Conservation (phyloP, 2,113 vertebrate species). For the Leptosomus discolor region DNA sequence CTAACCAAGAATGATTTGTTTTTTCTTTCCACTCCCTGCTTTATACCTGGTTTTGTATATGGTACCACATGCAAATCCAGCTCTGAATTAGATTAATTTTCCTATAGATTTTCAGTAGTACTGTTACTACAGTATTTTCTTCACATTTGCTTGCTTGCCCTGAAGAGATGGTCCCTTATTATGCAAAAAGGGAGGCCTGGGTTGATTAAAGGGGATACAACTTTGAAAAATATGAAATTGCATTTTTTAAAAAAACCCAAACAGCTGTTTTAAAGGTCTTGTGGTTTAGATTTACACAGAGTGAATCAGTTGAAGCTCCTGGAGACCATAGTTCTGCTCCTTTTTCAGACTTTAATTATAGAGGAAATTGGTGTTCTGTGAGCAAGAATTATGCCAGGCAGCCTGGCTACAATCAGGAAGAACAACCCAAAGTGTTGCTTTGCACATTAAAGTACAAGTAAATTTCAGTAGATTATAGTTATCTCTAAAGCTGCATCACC, state of each 20-base stretch:
- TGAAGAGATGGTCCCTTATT: not conserved
- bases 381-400: not conserved
- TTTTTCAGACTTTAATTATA: not conserved
- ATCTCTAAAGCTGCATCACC: not conserved
- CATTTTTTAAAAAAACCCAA: not conserved
- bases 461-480: not conserved
- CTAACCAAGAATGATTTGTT: not conserved
- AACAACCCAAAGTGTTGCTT: not conserved
- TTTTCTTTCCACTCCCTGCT: not conserved
- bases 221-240: not conserved
- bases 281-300: not conserved
- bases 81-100: not conserved
- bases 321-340: not conserved
- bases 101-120: not conserved
- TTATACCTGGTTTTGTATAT: not conserved
- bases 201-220: not conserved
- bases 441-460: not conserved
- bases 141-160: not conserved
- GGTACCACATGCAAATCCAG: not conserved
- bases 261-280: not conserved
- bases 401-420: not conserved
- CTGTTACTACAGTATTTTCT: not conserved
- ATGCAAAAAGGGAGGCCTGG: not conserved
- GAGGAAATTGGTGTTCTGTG: not conserved
- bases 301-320: not conserved